Evolutionary conservation across 2,888 invertebrate species (phyloP).

Genomic region (Drosophila rubida): DNA sequence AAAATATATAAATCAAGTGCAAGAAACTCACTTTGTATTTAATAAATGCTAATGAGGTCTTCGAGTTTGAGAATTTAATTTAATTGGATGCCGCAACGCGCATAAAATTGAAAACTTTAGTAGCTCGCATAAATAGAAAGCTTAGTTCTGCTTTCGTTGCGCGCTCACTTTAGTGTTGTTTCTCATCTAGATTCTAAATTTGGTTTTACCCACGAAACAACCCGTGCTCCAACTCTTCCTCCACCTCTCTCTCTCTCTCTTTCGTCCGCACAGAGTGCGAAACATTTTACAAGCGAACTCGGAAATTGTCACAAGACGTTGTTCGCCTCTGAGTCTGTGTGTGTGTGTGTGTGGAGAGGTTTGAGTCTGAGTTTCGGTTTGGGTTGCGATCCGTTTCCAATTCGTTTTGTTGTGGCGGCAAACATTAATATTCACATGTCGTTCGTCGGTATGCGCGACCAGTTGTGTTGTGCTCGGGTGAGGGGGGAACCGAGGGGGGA

Average conservation of each 20-base stretch:
- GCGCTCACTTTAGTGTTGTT: not conserved
- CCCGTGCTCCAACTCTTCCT: not conserved
- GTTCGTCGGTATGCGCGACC: slow-evolving; percentile 68
- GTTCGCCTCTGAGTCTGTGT: slow-evolving; percentile 1
- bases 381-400: slow-evolving; percentile 45
- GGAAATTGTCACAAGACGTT: slow-evolving; percentile 67
- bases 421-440: slow-evolving; percentile 83
- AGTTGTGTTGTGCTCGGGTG: slow-evolving; percentile 23
- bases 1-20: too few species aligned
- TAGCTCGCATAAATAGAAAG: not conserved
- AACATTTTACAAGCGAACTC: slow-evolving; percentile 40
- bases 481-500: not conserved
- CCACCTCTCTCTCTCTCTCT: too few species aligned
- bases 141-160: not conserved
- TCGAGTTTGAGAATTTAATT: too few species aligned
- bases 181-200: not conserved
- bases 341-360: too few species aligned
- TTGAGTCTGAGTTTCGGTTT: not conserved
- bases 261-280: slow-evolving; percentile 17
- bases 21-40: too few species aligned
- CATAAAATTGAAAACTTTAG: not conserved
- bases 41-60: too few species aligned
- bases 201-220: not conserved
- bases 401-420: slow-evolving; percentile 59
- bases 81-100: not conserved